Base-by-base conservation (phyloP, 2,888 invertebrate species). In the Carpatolechia fugitivella region DNA sequence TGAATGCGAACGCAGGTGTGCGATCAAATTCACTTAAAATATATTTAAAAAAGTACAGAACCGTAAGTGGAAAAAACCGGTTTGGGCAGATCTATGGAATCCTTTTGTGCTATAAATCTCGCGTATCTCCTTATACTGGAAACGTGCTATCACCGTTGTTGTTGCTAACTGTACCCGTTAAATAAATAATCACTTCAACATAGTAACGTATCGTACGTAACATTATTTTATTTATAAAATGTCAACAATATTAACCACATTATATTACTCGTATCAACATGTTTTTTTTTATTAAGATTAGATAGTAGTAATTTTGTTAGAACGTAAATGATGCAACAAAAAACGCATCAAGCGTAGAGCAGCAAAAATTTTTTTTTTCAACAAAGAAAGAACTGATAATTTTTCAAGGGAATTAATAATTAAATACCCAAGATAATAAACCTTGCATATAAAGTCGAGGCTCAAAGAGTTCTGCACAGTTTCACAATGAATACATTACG, bases 401-500 rank as follows among this genome's bases (percentile, higher is more conserved):
- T 33, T 3, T 38, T 18, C 2, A 18, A 16, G 1, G 16, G 16
- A 16, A 14, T 3, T 3, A 13, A 7, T 7, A 38, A 2, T 13
- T 38, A 1, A 6, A 6, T 38, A 38, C 16, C 11, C 1, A 13
- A 36, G n/a, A 40, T 6, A 40, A 18, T n/a, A n/a, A n/a, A n/a
- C n/a, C n/a, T n/a, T n/a, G n/a, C n/a, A n/a, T n/a, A n/a, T 14
- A 38, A 38, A n/a, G 13, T 14, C 20, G 24, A 6, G 13, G 24
- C 14, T 41, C 5, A n/a, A 40, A 14, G 30, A 48, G 14, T 29
- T 18, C 50, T 50, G 38, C 38, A 14, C 50, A 36, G 50, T 29
- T 41, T 52, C 52, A 52, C 38, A 51, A 47, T 52, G 54, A 36
- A 35, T 54, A 54, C n/a, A n/a, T n/a, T n/a, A 54, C 54, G 33